These are phyloP conservation scores for Dusona sp. DNA, from an alignment of 2,888 invertebrate genomes.

Conservation along the genomic window DNA sequence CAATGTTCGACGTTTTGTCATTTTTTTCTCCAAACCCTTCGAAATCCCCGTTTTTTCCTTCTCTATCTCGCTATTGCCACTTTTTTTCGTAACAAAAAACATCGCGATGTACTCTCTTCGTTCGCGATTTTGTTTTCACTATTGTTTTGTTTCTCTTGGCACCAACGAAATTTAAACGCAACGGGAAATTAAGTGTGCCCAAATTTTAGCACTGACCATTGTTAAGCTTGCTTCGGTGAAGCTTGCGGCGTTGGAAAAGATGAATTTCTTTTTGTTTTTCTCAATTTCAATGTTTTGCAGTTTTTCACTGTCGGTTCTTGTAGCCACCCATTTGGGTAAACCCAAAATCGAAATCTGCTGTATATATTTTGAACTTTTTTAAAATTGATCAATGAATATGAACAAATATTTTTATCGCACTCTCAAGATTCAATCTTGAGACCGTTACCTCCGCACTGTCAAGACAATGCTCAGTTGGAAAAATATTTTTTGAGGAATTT, in stretches of 20 bases:
- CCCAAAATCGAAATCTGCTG: background rate
- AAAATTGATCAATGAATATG: background rate
- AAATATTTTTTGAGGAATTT: background rate
- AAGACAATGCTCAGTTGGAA: background rate
- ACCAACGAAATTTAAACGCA: background rate
- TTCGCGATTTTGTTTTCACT: background rate
- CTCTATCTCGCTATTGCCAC: background rate
- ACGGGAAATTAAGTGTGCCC: background rate
- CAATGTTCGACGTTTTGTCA: background rate
- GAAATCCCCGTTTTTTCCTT: background rate
- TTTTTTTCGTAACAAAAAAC: slow-evolving; percentile 19
- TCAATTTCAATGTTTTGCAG: background rate
- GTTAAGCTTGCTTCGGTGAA: background rate
- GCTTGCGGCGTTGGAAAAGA: background rate
- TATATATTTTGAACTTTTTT: background rate
- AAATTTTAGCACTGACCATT: background rate
- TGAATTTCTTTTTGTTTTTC: background rate
- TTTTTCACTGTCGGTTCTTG: background rate
- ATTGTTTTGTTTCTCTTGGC: background rate
- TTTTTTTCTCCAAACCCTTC: background rate
- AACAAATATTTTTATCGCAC: background rate
- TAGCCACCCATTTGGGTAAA: background rate
- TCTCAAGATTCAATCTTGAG: background rate
- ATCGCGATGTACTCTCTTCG: background rate
- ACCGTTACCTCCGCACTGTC: background rate